Base-by-base conservation (phyloP, 1,140 invertebrate species). In the Hycleus cichorii region DNA sequence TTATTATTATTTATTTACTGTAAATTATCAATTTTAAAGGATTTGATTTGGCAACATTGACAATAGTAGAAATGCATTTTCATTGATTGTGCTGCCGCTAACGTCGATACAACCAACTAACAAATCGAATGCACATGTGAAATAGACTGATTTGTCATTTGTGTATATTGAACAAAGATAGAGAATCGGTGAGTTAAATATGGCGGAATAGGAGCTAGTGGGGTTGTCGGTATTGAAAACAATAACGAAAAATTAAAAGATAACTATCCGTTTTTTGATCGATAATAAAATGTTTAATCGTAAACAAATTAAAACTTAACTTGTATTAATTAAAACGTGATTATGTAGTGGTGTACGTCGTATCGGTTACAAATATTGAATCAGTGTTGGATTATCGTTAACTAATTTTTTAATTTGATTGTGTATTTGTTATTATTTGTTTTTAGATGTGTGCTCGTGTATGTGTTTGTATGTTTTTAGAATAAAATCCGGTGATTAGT, bases 171-270 rank as follows among this genome's bases (percentile, higher is more conserved):
- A 43, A 57, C 42, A 59, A 58, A 39, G 40, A 55, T 48, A 57
- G 32, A 32, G 32, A 32, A 7, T 32, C 32, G 46, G 27, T 10
- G 24, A 4, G 39, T 48, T 49, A 65, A 70, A 67, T 61, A 72
- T 72, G 70, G 70, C 69, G 66, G 64, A 43, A 38, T 65, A 64
- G 65, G 43, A 49, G 43, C 46, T 46, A 63, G 60, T 66, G 63
- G 60, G 64, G 60, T 68, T 62, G 57, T 48, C 12, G 12, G 40
- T 27, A 24, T 24, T 53, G 43, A 53, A 8, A 9, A 10, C n/a
- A 46, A 11, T 24, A 27, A 44, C 32, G 32, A 5, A 32, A 32
- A 32, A 32, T 5, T 5, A 32, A 32, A 32, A 32, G 7, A 5
- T 32, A 32, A 32, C 3, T 0, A 32, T 18, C 32, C 2, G 38